Evolutionary conservation across 2,113 vertebrate species (phyloP).

Genomic region (Ailurus styani): DNA sequence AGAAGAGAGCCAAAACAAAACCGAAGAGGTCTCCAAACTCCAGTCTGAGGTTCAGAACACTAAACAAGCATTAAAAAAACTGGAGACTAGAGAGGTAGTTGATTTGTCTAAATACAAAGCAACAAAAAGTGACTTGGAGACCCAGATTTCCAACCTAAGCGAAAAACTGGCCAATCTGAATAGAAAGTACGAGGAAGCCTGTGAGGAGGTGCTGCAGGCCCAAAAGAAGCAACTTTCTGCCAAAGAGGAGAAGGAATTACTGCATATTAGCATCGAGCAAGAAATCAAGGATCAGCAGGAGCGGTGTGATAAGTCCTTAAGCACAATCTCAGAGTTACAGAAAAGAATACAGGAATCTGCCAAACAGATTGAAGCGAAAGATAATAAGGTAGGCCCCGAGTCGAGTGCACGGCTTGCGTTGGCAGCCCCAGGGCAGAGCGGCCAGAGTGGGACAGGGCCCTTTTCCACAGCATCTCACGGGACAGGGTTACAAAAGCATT

Average conservation of each 20-base stretch:
- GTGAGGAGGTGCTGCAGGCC: slow-evolving; percentile 80
- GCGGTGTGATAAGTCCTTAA: slow-evolving; percentile 89
- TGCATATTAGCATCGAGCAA: slow-evolving; percentile 87
- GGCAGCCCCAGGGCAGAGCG: not conserved
- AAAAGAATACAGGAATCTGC: slow-evolving; percentile 92
- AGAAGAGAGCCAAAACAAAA: slow-evolving; percentile 80
- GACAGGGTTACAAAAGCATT: not conserved
- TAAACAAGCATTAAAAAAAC: slow-evolving; percentile 81
- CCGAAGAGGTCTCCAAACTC: slow-evolving; percentile 81
- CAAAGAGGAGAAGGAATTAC: slow-evolving; percentile 82
- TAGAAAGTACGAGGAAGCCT: slow-evolving; percentile 82
- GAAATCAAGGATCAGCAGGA: slow-evolving; percentile 93
- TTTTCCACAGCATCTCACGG: not conserved
- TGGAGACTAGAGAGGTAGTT: slow-evolving; percentile 80
- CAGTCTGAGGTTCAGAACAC: slow-evolving; percentile 84
- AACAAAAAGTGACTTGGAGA: slow-evolving; percentile 85
- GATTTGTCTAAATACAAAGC: slow-evolving; percentile 82
- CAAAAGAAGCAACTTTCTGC: slow-evolving; percentile 81
- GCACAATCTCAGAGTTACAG: slow-evolving; percentile 91
- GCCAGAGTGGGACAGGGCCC: not conserved
- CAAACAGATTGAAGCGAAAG: slow-evolving; percentile 93
- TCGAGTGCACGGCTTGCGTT: not conserved
- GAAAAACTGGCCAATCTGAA: slow-evolving; percentile 80
- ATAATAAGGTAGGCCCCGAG: slow-evolving; percentile 89
- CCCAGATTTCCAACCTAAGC: slow-evolving; percentile 81